phyloP scores from a whole-genome alignment of 2,113 vertebrate species.

The Lepus americanus region DNA sequence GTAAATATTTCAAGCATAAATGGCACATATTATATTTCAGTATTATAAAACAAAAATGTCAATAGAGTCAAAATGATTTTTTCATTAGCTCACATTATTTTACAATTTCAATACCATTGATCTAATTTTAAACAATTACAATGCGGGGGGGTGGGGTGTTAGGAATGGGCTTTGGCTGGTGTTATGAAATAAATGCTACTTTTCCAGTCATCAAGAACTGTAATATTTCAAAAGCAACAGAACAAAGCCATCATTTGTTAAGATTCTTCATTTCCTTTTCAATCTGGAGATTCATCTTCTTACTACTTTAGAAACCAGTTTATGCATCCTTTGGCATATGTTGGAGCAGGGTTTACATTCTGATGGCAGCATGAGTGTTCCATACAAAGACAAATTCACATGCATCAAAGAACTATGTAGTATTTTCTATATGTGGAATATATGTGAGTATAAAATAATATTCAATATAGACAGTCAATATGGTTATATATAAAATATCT shows the following conservation, averaged over 20 bases:
- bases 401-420: background rate
- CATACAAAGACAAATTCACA: background rate
- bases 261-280: background rate
- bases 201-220: background rate
- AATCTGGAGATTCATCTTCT: background rate
- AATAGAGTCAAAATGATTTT: slow-evolving; percentile 20
- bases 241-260: background rate
- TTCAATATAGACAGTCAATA: background rate
- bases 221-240: background rate
- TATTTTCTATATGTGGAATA: background rate
- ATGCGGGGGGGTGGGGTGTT: too few relatives aligned
- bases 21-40: background rate
- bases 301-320: too few relatives aligned
- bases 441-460: background rate
- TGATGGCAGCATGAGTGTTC: background rate
- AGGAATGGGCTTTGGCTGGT: too few relatives aligned
- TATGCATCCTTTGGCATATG: background rate
- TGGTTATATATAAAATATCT: background rate
- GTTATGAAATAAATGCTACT: background rate
- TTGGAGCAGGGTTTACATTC: background rate
- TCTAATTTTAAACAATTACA: slow-evolving; percentile 33
- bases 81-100: background rate
- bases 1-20: background rate
- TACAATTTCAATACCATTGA: background rate
- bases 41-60: background rate